Conservation (phyloP, 2,888 invertebrate genomes). For the Trissoscelio sp. region DNA sequence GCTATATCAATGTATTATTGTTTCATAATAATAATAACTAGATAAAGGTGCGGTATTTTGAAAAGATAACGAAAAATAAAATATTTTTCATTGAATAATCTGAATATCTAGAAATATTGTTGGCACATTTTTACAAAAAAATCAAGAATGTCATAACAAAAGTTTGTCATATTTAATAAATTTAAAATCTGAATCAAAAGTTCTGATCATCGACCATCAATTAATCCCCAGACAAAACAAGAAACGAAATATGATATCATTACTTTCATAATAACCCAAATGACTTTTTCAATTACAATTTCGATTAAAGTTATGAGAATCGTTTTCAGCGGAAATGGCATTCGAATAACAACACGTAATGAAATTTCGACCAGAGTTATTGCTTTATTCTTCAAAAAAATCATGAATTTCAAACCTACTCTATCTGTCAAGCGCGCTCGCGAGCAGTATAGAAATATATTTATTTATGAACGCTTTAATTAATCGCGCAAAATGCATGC, state of each 20-base stretch:
- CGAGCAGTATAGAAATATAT: constrained; percentile 56
- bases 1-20: too few relatives aligned
- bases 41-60: too few relatives aligned
- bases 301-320: constrained; percentile 53
- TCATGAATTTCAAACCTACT: constrained; percentile 51
- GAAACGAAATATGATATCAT: constrained; percentile 7
- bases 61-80: too few relatives aligned
- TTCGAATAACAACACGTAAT: constrained; percentile 57
- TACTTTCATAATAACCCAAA: constrained; percentile 35
- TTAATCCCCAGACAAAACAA: neutral
- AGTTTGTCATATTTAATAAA: too few relatives aligned
- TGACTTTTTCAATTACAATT: constrained; percentile 57
- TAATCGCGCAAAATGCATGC: constrained; percentile 63
- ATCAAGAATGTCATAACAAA: too few relatives aligned
- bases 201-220: too few relatives aligned
- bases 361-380: constrained; percentile 52
- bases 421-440: constrained; percentile 54
- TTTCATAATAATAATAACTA: too few relatives aligned
- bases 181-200: too few relatives aligned
- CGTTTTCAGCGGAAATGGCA: constrained; percentile 42
- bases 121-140: too few relatives aligned
- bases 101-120: too few relatives aligned
- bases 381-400: constrained; percentile 53
- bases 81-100: too few relatives aligned
- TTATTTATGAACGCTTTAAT: constrained; percentile 66